phyloP scores from a whole-genome alignment of 2,113 vertebrate species.

The Pavo muticus region DNA sequence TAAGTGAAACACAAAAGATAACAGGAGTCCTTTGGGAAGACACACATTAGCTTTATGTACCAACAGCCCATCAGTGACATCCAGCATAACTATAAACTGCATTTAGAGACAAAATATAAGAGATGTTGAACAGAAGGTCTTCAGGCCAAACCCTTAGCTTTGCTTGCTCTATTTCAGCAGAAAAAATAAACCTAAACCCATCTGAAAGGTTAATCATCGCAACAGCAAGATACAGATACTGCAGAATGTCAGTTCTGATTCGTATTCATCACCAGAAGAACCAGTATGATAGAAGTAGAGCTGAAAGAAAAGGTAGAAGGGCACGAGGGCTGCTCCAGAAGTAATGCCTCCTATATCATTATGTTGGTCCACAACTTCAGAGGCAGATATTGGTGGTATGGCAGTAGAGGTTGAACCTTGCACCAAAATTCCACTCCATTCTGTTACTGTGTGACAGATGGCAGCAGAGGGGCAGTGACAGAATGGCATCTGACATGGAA shows the following conservation, averaged over 20 bases:
- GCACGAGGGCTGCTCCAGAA: too few relatives aligned
- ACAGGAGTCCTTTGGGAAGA: neutral
- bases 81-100: accelerated
- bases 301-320: neutral
- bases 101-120: neutral
- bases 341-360: too few relatives aligned
- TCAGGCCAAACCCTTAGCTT: neutral
- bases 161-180: neutral
- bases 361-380: too few relatives aligned
- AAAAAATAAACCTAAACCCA: neutral
- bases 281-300: neutral
- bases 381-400: too few relatives aligned
- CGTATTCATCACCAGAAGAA: neutral
- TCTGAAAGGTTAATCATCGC: neutral
- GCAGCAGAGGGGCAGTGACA: too few relatives aligned
- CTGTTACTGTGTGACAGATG: too few relatives aligned
- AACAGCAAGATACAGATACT: accelerated
- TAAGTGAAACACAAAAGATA: neutral
- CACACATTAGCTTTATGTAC: accelerated
- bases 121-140: neutral
- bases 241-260: neutral
- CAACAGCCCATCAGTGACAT: neutral
- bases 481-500: too few relatives aligned
- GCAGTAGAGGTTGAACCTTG: too few relatives aligned
- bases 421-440: too few relatives aligned